Evolutionary conservation across 2,797 vertebrate species (phyloP).

Genomic region (Trachops cirrhosus): DNA sequence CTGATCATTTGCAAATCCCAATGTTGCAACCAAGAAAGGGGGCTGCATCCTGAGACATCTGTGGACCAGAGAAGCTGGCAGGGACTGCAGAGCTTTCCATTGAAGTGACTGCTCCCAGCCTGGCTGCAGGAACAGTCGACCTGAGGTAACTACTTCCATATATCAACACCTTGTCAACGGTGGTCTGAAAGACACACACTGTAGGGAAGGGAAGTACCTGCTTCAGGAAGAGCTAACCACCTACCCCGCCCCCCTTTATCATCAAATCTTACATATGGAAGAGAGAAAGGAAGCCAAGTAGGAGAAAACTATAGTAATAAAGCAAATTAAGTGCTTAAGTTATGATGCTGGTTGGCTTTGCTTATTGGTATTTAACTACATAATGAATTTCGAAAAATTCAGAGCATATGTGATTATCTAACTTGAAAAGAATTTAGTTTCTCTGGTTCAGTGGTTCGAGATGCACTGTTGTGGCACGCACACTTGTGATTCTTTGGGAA

Average conservation of each 20-base stretch:
- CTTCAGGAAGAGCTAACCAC: background rate
- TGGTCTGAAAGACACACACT: background rate
- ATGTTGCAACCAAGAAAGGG: conserved; percentile 4
- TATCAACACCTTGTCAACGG: conserved; percentile 62
- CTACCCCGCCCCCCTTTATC: background rate
- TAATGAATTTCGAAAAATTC: conserved; percentile 51
- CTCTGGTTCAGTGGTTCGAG: background rate
- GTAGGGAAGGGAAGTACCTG: background rate
- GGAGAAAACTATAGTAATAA: conserved; percentile 16
- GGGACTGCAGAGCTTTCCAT: conserved; percentile 51
- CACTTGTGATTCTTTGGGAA: background rate
- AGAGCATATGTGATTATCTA: conserved; percentile 34
- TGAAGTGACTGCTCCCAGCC: conserved; percentile 56
- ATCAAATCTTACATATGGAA: background rate
- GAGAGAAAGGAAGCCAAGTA: background rate
- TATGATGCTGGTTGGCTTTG: conserved; percentile 14
- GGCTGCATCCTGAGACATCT: conserved; percentile 70
- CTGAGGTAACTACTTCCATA: conserved; percentile 64
- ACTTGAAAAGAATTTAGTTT: conserved; percentile 26
- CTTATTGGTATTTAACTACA: conserved; percentile 29
- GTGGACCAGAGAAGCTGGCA: conserved; percentile 74
- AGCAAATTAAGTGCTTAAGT: conserved; percentile 46
- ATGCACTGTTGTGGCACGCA: background rate
- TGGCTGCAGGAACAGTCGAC: conserved; percentile 51
- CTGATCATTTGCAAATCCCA: conserved; percentile 44